Base-by-base conservation (phyloP, 2,888 invertebrate genomes). In the Mesoligia furuncula region DNA sequence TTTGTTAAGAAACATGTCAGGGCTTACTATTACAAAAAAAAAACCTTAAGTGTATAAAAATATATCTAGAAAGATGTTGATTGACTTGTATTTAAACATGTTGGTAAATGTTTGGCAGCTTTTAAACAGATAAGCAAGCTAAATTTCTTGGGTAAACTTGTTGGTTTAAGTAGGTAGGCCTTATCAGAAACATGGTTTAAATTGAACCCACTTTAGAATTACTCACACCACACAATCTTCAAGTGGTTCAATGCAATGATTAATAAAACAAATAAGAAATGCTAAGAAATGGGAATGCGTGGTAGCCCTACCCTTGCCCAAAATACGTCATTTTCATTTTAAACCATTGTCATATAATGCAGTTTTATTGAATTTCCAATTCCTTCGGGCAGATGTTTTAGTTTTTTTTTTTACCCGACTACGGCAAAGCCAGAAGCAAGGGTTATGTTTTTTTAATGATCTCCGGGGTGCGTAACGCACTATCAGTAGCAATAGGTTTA, bases 221-320 rank as follows among this genome's bases (percentile, higher is more conserved):
- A 85, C 85, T 81, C 85, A 81, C 62, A 31, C 67, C 85, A 81
- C 62, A 31, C 67, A 68, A 73, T 85, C 66, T 54, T 73, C 68
- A 69, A 85, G 81, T 82, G 85, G 39, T 74, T 42, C 27, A 48
- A 57, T 66, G 42, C 39, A 42, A 80, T 81, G 81, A 81, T 51
- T 74, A 82, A 85, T 67, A 45, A 24, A 67, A 64, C 82, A 71
- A 85, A 85, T 71, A 85, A 39, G 59, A 80, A 75, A 61, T 85
- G 69, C 71, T 72, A 42, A 39, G 83, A 72, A 85, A 59, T 42
- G 2, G 7, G 61, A 36, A 82, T 72, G 65, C 48, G 61, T 69
- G 83, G 39, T 66, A 69, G 75, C 61, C 82, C 68, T 81, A 69
- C 71, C 73, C 31, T 1, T 27, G 2, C 8, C 39, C 39, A 39